phyloP scores from a whole-genome alignment of 1,140 invertebrate species.

The Cephus cinctus region DNA sequence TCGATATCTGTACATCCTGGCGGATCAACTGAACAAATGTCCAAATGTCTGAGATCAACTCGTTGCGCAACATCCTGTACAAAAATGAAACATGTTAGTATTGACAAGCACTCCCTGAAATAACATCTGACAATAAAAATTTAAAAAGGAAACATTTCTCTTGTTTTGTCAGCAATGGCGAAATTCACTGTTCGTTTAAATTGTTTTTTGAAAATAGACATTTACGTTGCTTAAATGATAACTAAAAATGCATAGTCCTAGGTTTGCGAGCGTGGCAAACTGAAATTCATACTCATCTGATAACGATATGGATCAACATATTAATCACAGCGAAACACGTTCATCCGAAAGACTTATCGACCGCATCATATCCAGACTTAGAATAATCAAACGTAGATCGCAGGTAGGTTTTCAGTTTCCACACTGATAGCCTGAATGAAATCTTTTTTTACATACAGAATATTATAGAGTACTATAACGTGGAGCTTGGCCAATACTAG shows the following conservation, averaged over 20 bases:
- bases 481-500: neutral
- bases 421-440: no score
- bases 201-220: conserved; percentile 1
- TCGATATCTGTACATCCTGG: conserved; percentile 99
- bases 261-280: neutral
- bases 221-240: neutral
- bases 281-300: neutral
- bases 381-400: conserved; percentile 15
- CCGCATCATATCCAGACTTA: conserved; percentile 20
- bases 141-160: neutral
- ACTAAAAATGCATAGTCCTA: neutral
- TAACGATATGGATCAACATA: conserved; percentile 14
- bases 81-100: conserved; percentile 12
- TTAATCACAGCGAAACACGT: conserved; percentile 4
- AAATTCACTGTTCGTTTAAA: conserved; percentile 6
- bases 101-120: conserved; percentile 7
- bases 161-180: conserved; percentile 4
- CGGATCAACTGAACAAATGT: conserved; percentile 96
- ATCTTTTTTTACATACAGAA: no score
- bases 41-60: conserved; percentile 79
- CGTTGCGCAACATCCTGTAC: conserved; percentile 76
- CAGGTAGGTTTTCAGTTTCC: no score
- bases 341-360: conserved; percentile 13
- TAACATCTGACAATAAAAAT: neutral
- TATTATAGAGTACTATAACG: neutral